Base-by-base conservation (phyloP, 2,113 vertebrate species). In the Prochilodus magdalenae region DNA sequence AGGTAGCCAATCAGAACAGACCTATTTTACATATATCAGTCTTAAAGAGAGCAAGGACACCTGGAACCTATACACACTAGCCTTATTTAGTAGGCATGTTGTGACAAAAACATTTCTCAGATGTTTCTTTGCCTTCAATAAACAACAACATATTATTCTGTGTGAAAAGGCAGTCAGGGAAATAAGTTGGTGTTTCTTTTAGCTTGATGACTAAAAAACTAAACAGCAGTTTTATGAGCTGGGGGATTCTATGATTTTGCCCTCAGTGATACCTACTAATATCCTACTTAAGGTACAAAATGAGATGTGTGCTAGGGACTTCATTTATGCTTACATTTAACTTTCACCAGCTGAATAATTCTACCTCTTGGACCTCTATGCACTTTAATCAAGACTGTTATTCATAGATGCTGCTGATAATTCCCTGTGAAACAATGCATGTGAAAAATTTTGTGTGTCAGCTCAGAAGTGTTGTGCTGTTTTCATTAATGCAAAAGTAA, bases 401-500 rank as follows among this genome's bases (percentile, higher is more conserved):
- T 26, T 60, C 57, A 60, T 26, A 26, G 57, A 26, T 22, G 12
- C n/a, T 11, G 8, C 57, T 60, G 57, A 60, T 26, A 24, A 60
- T 60, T 60, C 57, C 30, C 40, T 36, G 49, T 24, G 77, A 8
- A 4, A 77, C 66, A 67, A 57, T 26, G 60, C 29, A 13, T 57
- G 55, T 69, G 65, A 36, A 18, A 27, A 78, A 69, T 14, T 57
- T 26, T 60, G 57, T 60, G 57, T 26, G 57, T 60, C 57, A 26
- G 57, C 57, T 26, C 57, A n/a, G 57, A 60, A 60, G n/a, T 0
- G 57, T 60, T 18, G 20, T 24, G n/a, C 70, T 13, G 27, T 82
- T 76, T 70, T 36, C 29, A 71, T 59, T 22, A 15, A 44, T 13
- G 67, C 27, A 72, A 63, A 70, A 82, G 59, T 40, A 47, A 82